phyloP scores from a whole-genome alignment of 2,797 vertebrate genomes.

The Schizopygopsis pylzovi region DNA sequence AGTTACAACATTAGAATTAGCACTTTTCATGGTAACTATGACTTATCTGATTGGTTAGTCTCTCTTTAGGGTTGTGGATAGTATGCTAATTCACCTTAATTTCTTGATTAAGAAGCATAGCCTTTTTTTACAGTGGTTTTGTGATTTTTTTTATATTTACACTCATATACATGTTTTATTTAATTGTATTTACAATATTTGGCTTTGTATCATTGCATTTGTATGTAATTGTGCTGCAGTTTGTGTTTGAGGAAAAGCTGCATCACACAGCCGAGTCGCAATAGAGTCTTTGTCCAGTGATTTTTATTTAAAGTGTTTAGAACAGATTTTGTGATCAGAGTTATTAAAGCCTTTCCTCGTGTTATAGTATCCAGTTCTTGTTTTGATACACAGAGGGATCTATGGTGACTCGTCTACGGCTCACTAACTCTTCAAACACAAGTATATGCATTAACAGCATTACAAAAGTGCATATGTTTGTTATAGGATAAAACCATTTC shows the following conservation, averaged over 20 bases:
- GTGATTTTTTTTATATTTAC: neutral
- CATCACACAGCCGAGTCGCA: neutral
- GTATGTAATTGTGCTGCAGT: neutral
- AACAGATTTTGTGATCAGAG: neutral
- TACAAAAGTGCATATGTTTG: slow-evolving; percentile 42
- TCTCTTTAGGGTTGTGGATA: neutral
- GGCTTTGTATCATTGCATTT: too few relatives aligned
- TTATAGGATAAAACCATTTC: slow-evolving; percentile 17
- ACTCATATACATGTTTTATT: neutral
- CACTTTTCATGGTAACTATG: neutral
- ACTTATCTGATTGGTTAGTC: neutral
- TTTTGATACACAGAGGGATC: neutral
- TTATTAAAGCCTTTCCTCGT: neutral
- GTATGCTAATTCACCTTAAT: neutral
- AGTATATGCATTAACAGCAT: neutral
- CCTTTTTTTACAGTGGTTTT: neutral
- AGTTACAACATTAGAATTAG: neutral
- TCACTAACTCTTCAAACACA: slow-evolving; percentile 16
- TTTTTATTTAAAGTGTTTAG: too few relatives aligned
- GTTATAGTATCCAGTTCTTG: slow-evolving; percentile 2
- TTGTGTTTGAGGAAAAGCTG: neutral
- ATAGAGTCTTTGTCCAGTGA: neutral
- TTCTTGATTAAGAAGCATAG: neutral
- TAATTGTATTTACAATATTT: neutral
- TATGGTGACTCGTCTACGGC: neutral